Evolutionary conservation across 2,113 vertebrate genomes (phyloP), one percentile per base, ranked within the genome.

Genomic region (Balaenoptera acutorostrata): DNA sequence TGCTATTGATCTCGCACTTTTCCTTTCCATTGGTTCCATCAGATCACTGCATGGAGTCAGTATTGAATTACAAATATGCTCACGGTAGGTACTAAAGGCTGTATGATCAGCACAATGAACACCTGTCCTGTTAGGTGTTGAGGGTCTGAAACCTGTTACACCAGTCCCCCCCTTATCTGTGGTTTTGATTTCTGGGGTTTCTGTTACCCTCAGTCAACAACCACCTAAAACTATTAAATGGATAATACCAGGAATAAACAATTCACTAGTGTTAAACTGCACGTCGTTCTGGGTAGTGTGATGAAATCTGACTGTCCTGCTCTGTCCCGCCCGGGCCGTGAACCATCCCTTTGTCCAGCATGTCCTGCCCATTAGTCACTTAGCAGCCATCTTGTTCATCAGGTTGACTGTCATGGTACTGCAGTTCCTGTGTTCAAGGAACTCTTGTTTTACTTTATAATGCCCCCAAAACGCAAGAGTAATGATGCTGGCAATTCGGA

Each of bases 1-100:
- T 31, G 1, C 3, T 7, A 44, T 55, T 0, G 0, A 49, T 39
- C 31, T 92, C 80, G 0, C 0, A 44, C 1, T 88, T 96, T 91
- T 71, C 41, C 31, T 78, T 44, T 49, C 55, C 11, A 68, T 59
- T 95, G 81, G 57, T 71, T 83, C 77, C 44, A 83, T 94, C 68
- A 86, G 72, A 74, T 90, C 55, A 13, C 12, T 71, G 86, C 49
- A 11, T 39, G 0, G 59, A 64, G 74, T 12, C 72, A 92, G 15
- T 77, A 84, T 12, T 97, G 61, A 68, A 95, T 72, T 0, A 12
- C 33, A 95, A 97, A 12, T 72, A 55, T 75, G 66, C 23, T 86
- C 39, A 49, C n/a, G 71, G 27, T 2, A 75, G 7, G 87, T 4
- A 87, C 77, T 57, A 8, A 92, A 94, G 41, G 29, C 13, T 75